Conservation (phyloP, 2,797 vertebrate genomes). For the Urophycis tenuis region DNA sequence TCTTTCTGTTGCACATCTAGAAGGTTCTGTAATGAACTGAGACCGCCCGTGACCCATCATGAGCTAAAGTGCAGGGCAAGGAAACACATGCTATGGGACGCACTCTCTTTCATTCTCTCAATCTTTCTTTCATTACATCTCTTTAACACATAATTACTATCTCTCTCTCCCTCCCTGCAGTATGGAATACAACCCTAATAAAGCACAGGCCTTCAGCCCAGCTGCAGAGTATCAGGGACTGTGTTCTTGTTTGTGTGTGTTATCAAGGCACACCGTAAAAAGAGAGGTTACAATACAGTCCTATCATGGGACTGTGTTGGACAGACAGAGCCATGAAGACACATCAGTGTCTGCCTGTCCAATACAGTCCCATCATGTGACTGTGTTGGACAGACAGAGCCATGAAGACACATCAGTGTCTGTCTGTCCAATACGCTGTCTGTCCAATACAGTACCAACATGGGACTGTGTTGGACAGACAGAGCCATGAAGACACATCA, state of each 20-base stretch:
- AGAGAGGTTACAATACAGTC: conserved; percentile 17
- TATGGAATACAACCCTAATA: conserved; percentile 4
- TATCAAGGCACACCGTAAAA: conserved; percentile 16
- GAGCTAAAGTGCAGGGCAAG: conserved; percentile 26
- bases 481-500: too few relatives aligned
- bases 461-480: too few relatives aligned
- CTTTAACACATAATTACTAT: too few relatives aligned
- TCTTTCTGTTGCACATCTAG: conserved; percentile 26
- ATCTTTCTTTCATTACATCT: neutral
- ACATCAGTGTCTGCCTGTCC: too few relatives aligned
- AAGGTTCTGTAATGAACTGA: conserved; percentile 27
- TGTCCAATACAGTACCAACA: too few relatives aligned
- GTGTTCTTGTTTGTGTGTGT: conserved; percentile 9
- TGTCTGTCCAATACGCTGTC: too few relatives aligned
- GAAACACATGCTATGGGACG: conserved; percentile 13
- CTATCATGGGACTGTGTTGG: neutral
- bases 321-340: too few relatives aligned
- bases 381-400: too few relatives aligned
- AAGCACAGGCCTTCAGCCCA: conserved; percentile 33
- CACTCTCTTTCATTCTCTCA: neutral
- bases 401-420: too few relatives aligned
- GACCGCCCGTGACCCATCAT: conserved; percentile 28
- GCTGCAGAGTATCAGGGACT: conserved; percentile 43
- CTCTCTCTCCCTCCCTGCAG: neutral
- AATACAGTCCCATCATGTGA: too few relatives aligned